These are phyloP conservation scores for Nansenia antarctica DNA, from an alignment of 2,113 vertebrate genomes.

Conservation along the genomic window DNA sequence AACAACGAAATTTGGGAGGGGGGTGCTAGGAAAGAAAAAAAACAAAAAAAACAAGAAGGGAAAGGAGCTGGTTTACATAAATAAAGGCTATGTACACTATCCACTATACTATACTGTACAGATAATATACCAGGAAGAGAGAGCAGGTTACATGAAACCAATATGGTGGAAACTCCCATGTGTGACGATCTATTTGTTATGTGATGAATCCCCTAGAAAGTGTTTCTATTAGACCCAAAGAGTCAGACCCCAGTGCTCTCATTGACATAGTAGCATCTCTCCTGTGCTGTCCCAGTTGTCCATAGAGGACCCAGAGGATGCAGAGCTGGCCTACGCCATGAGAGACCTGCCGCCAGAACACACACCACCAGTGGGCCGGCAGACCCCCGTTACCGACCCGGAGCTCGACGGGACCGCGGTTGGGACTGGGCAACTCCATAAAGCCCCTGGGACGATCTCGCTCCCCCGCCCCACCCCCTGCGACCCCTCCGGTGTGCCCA, in stretches of 20 bases:
- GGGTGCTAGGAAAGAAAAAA: too few species aligned
- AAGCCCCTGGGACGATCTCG: constrained; percentile 11
- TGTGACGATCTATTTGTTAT: too few species aligned
- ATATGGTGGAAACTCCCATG: too few species aligned
- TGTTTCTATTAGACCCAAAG: too few species aligned
- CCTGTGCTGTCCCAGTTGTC: constrained; percentile 60
- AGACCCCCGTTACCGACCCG: constrained; percentile 18
- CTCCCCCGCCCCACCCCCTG: constrained; percentile 7
- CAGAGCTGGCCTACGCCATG: constrained; percentile 77
- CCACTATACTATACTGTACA: too few species aligned
- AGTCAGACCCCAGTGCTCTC: not conserved
- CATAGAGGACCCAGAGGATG: constrained; percentile 77
- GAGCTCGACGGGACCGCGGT: constrained; percentile 19
- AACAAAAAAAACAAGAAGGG: too few species aligned
- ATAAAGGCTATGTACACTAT: too few species aligned
- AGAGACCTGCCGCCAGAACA: constrained; percentile 63
- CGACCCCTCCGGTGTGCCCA: not conserved
- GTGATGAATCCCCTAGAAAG: too few species aligned
- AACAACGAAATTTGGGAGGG: too few species aligned
- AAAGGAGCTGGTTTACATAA: too few species aligned
- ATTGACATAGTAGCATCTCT: not conserved
- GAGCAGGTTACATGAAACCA: too few species aligned
- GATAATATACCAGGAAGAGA: too few species aligned
- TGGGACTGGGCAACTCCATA: not conserved
- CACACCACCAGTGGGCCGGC: constrained; percentile 39